Percentiles rank a stretch among this genome's conserved stretches.
These are phyloP conservation scores for Mythimna loreyi DNA, from an alignment of 2,888 invertebrate species.

Conservation along the genomic window DNA sequence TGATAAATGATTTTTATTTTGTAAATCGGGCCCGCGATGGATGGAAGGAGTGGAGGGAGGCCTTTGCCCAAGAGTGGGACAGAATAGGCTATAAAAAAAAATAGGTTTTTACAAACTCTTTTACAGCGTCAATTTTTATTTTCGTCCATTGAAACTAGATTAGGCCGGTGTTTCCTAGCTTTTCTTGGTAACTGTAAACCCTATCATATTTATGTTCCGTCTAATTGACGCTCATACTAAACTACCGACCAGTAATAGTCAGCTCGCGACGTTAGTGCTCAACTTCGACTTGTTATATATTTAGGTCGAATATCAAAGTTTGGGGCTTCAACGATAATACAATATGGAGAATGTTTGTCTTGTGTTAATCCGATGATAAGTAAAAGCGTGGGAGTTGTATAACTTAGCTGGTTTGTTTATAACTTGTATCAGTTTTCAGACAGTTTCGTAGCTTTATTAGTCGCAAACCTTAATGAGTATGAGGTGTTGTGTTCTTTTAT, in stretches of 20 bases:
- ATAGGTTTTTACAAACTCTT: too few relatives aligned
- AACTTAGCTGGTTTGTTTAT: not conserved
- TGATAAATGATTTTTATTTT: too few relatives aligned
- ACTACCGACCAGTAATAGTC: not conserved
- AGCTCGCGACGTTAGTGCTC: slow-evolving; percentile 14
- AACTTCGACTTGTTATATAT: slow-evolving; percentile 25
- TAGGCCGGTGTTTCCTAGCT: too few relatives aligned
- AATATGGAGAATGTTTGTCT: slow-evolving; percentile 22
- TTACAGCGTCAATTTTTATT: too few relatives aligned
- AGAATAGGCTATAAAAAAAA: too few relatives aligned
- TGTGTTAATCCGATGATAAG: slow-evolving; percentile 19
- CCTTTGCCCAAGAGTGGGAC: too few relatives aligned
- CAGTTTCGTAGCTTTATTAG: not conserved
- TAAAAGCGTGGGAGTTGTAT: not conserved
- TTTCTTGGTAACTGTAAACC: not conserved
- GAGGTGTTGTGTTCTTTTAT: too few relatives aligned
- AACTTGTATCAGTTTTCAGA: slow-evolving; percentile 1
- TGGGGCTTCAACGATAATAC: slow-evolving; percentile 13
- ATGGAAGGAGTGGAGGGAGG: too few relatives aligned
- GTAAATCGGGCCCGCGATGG: too few relatives aligned
- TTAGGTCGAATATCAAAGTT: slow-evolving; percentile 31
- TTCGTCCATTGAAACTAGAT: too few relatives aligned
- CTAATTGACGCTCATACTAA: slow-evolving; percentile 8
- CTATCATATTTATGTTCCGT: slow-evolving; percentile 5
- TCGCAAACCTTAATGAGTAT: too few relatives aligned